phyloP scores from a whole-genome alignment of 2,113 vertebrate genomes.

The Crocuta crocuta region DNA sequence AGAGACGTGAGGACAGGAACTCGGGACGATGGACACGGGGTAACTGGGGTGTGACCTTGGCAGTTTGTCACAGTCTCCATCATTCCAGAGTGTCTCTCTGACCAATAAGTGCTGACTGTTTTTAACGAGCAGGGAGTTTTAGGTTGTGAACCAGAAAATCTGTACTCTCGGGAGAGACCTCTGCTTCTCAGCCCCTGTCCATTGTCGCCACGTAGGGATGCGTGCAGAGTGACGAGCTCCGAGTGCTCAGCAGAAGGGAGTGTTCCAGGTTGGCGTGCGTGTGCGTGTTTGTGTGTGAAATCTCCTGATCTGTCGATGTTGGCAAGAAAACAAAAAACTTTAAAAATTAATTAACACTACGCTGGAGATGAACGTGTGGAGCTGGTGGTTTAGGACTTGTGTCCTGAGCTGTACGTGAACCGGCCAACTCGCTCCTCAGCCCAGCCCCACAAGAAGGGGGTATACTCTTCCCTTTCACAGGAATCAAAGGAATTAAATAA shows the following conservation, averaged over 20 bases:
- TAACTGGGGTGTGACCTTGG: background rate
- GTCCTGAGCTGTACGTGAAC: background rate
- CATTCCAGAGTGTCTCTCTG: background rate
- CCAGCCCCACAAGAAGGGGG: background rate
- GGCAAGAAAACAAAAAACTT: background rate
- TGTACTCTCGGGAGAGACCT: background rate
- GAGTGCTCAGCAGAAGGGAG: background rate
- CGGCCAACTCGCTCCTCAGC: background rate
- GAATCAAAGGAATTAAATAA: background rate
- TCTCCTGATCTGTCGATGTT: background rate
- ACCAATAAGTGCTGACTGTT: background rate
- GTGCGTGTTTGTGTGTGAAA: background rate
- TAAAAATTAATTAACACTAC: background rate
- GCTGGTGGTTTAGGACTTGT: background rate
- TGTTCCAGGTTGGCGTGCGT: background rate
- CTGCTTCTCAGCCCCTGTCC: background rate
- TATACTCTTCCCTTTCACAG: background rate
- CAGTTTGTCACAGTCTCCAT: background rate
- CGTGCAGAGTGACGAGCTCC: background rate
- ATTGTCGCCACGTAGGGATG: too few species aligned
- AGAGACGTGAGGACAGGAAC: fast-evolving
- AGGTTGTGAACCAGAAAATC: background rate
- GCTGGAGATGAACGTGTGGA: background rate
- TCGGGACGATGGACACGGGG: background rate
- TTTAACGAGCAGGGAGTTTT: background rate